Evolutionary conservation across 2,797 vertebrate species (phyloP).

Genomic region (Zenarchopterus dispar): DNA sequence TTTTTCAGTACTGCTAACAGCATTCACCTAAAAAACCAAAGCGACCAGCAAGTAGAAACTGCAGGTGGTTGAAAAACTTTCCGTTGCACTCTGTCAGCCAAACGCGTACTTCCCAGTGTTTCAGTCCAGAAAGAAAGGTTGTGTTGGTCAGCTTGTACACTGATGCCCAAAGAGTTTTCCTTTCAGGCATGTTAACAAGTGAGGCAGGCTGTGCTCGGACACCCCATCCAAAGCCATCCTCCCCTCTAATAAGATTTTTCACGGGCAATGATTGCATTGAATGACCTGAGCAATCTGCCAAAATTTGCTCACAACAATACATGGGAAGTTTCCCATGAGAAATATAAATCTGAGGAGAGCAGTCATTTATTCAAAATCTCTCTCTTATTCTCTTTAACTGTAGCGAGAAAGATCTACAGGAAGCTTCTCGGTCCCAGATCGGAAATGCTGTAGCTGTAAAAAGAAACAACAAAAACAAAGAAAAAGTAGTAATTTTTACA

Average conservation of each 20-base stretch:
- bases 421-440: not conserved
- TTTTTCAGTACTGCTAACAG: not conserved
- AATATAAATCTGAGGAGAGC: slow-evolving; percentile 40
- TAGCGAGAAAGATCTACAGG: slow-evolving; percentile 17
- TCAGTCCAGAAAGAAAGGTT: slow-evolving; percentile 41
- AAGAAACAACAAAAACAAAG: not conserved
- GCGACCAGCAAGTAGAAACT: not conserved
- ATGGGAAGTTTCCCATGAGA: slow-evolving; percentile 68
- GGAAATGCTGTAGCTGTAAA: too few relatives aligned
- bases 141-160: slow-evolving; percentile 54
- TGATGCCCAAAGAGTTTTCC: slow-evolving; percentile 55
- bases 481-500: not conserved
- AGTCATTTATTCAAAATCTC: slow-evolving; percentile 23
- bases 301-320: slow-evolving; percentile 55
- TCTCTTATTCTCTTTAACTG: slow-evolving; percentile 1
- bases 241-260: slow-evolving; percentile 74
- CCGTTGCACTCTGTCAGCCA: slow-evolving; percentile 19
- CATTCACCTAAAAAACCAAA: not conserved
- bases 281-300: slow-evolving; percentile 63
- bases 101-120: slow-evolving; percentile 13
- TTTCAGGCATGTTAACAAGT: slow-evolving; percentile 57
- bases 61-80: slow-evolving; percentile 11
- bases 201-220: slow-evolving; percentile 48
- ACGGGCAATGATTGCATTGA: slow-evolving; percentile 69
- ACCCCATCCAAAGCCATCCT: slow-evolving; percentile 59